A percentile compares a stretch with the other conserved stretches of the same genome.
phyloP scores from a whole-genome alignment of 1,140 invertebrate genomes.

The Conus ventricosus region DNA sequence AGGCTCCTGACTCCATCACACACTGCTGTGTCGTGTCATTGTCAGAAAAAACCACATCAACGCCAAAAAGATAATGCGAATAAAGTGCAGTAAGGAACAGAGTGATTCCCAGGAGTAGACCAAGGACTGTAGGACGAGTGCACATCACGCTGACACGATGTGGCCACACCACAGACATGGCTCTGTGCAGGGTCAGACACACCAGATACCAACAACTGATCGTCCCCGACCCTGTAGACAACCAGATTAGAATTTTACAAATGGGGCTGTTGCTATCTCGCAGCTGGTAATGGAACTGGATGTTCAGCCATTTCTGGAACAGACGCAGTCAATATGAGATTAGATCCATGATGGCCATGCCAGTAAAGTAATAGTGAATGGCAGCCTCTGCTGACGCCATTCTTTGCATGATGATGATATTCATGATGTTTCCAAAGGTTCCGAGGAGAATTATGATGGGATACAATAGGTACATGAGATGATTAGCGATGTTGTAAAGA shows the following conservation, averaged over 20 bases:
- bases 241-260: neutral
- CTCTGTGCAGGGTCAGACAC: neutral
- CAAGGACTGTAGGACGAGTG: neutral
- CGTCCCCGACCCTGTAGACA: too few species aligned
- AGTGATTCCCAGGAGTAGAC: neutral
- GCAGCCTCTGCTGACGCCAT: neutral
- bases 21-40: neutral
- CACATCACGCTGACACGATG: neutral
- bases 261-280: neutral
- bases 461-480: neutral
- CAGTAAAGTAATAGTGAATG: neutral
- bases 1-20: neutral
- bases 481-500: neutral
- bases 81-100: neutral
- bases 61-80: neutral
- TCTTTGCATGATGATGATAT: constrained; percentile 16
- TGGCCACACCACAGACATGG: constrained; percentile 12
- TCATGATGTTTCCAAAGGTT: constrained; percentile 7
- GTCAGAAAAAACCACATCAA: neutral
- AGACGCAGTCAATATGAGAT: neutral
- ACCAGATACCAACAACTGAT: constrained; percentile 12
- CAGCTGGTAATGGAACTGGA: neutral
- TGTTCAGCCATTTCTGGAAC: neutral
- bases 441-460: neutral
- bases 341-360: neutral